Conservation (phyloP, 2,797 vertebrate genomes). For the Malacoraja senta region DNA sequence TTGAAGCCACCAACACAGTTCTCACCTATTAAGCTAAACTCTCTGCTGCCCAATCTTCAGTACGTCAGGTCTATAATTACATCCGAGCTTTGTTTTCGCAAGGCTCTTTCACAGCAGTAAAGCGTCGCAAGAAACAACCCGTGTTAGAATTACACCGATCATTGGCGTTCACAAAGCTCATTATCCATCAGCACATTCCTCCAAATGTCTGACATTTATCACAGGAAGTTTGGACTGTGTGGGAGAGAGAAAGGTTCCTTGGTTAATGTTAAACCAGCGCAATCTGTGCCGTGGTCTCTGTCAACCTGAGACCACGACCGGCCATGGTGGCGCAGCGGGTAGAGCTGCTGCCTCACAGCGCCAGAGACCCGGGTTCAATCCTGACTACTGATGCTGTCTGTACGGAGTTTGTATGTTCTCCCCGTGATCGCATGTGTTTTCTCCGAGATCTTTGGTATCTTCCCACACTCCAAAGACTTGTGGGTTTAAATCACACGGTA, state of each 20-base stretch:
- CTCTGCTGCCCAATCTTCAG: slow-evolving; percentile 13
- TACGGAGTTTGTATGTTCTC: no score
- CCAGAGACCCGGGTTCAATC: no score
- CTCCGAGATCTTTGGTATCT: no score
- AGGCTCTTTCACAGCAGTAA: slow-evolving; percentile 52
- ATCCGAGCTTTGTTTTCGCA: slow-evolving; percentile 20
- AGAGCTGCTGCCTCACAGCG: no score
- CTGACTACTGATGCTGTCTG: no score
- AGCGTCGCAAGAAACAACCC: slow-evolving; percentile 57
- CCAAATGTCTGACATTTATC: background rate
- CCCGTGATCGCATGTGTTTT: no score
- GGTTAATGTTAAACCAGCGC: no score
- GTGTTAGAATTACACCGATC: slow-evolving; percentile 47
- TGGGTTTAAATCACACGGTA: no score
- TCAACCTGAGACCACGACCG: no score
- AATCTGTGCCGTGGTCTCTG: no score
- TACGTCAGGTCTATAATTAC: background rate
- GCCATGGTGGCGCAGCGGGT: no score
- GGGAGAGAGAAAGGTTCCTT: background rate
- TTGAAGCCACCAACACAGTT: slow-evolving; percentile 14
- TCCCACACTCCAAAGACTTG: no score
- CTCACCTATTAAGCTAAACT: slow-evolving; percentile 30
- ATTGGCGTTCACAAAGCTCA: slow-evolving; percentile 50
- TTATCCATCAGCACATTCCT: background rate
- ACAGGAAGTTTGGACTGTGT: background rate